A percentile compares a stretch with the other conserved stretches of the same genome.
Conservation (phyloP, 2,113 vertebrate species). For the Rallus limicola region DNA sequence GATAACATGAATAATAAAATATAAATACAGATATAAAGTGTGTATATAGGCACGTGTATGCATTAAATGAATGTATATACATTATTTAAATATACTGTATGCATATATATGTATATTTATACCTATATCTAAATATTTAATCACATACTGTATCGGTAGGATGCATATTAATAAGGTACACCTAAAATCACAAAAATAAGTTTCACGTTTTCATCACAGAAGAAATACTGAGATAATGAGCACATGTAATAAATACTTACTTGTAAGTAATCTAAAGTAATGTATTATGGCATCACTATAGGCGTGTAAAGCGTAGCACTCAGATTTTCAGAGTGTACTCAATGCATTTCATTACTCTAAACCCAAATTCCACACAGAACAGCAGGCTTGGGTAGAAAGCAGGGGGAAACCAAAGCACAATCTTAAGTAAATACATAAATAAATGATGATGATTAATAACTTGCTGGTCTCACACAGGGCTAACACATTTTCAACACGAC, state of each 20-base stretch:
- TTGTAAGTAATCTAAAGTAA: background rate
- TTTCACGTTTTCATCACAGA: background rate
- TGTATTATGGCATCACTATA: background rate
- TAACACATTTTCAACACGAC: background rate
- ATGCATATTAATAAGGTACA: background rate
- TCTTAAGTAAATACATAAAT: conserved; percentile 2
- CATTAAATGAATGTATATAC: background rate
- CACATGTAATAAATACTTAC: background rate
- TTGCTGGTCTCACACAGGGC: background rate
- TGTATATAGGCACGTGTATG: background rate
- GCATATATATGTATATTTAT: background rate
- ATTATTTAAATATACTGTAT: background rate
- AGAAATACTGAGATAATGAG: background rate
- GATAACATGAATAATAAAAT: background rate
- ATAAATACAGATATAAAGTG: background rate
- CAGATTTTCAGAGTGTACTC: background rate
- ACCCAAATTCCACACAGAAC: background rate
- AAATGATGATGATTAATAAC: conserved; percentile 11
- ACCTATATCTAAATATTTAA: background rate
- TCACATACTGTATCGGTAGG: background rate
- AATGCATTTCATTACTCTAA: background rate
- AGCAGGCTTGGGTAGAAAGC: background rate
- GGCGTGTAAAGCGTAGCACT: background rate
- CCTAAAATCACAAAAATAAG: background rate
- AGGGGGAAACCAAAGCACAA: background rate